A percentile compares a stretch with the other conserved stretches of the same genome.
phyloP scores from a whole-genome alignment of 53 echinoderm and acorn worm species.

The Echinometra lucunter region DNA sequence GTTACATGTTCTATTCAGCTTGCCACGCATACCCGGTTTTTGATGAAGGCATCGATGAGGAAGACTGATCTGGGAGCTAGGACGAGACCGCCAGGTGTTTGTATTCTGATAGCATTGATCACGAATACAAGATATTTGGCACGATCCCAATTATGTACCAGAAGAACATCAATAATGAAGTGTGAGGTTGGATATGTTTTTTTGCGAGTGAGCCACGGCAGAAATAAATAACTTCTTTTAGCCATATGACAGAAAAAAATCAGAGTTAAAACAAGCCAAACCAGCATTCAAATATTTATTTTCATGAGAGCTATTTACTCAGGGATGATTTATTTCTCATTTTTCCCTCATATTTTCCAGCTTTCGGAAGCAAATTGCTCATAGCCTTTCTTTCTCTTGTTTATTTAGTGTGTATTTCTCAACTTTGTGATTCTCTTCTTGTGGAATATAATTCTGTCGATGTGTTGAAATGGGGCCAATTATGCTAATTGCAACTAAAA shows the following conservation, averaged over 20 bases:
- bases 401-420: not conserved
- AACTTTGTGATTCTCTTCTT: not conserved
- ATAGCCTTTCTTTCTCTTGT: not conserved
- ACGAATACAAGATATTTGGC: slow-evolving; percentile 20
- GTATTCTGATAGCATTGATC: slow-evolving; percentile 32
- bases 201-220: not conserved
- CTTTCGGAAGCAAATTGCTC: not conserved
- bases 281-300: not conserved
- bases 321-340: not conserved
- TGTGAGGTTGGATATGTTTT: not conserved
- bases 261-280: not conserved
- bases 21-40: not conserved
- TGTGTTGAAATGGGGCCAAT: not conserved
- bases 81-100: not conserved
- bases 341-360: not conserved
- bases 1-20: slow-evolving; percentile 22
- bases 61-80: not conserved
- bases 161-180: not conserved
- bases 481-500: not conserved
- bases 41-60: slow-evolving; percentile 27
- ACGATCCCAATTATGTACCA: slow-evolving; percentile 10
- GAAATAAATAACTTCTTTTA: not conserved
- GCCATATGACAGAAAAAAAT: no score
- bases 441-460: not conserved
- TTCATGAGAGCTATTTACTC: not conserved